Percentiles rank a stretch among this genome's conserved stretches.
These are phyloP conservation scores for Cromileptes altivelis DNA, from an alignment of 2,113 vertebrate species.

Conservation along the genomic window DNA sequence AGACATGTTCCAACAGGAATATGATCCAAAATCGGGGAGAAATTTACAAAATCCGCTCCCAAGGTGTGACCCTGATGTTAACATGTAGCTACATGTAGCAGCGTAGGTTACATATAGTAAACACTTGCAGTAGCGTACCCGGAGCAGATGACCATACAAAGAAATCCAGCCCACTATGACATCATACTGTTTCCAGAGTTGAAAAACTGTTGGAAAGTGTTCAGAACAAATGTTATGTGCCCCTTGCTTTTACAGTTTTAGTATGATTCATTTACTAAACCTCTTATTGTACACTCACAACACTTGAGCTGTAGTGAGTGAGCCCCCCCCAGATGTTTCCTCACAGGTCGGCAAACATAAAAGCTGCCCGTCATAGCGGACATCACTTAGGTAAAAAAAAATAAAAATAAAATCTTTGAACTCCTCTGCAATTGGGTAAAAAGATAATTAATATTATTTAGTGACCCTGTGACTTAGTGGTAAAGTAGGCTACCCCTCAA, in stretches of 20 bases:
- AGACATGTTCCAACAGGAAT: too few relatives aligned
- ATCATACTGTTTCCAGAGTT: too few relatives aligned
- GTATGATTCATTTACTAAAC: neutral
- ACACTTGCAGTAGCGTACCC: too few relatives aligned
- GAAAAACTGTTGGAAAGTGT: too few relatives aligned
- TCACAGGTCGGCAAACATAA: neutral
- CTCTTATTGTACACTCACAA: neutral
- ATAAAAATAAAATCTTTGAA: neutral
- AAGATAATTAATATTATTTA: neutral
- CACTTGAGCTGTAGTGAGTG: neutral
- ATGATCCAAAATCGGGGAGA: too few relatives aligned
- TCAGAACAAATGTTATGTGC: neutral
- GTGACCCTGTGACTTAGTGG: neutral
- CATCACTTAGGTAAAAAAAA: neutral
- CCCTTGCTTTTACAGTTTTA: neutral
- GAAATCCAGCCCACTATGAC: too few relatives aligned
- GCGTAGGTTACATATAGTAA: too few relatives aligned
- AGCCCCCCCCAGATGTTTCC: neutral
- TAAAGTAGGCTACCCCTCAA: neutral
- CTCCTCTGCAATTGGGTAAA: neutral
- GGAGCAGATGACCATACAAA: too few relatives aligned
- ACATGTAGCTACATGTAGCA: too few relatives aligned
- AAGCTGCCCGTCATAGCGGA: neutral
- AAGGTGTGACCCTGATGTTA: too few relatives aligned
- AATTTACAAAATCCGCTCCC: too few relatives aligned